Conservation (phyloP, 2,888 invertebrate species). For the Drosophila macrospina region DNA sequence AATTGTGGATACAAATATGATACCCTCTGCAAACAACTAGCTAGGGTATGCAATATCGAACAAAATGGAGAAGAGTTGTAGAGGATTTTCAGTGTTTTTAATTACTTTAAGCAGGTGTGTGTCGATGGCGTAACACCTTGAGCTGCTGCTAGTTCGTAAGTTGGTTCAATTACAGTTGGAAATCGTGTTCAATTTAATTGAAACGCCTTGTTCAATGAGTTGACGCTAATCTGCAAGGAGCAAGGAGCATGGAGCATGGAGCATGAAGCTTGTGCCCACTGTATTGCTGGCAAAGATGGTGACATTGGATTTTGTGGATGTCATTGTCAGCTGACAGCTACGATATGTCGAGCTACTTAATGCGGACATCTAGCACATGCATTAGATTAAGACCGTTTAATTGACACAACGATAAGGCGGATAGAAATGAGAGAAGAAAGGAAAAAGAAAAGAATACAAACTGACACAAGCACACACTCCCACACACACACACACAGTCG, state of each 20-base stretch:
- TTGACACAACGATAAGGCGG: conserved; percentile 70
- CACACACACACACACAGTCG: conserved; percentile 1
- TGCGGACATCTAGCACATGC: conserved; percentile 58
- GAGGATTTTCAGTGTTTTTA: conserved; percentile 1
- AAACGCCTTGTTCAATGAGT: conserved; percentile 20
- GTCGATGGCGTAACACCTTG: neutral
- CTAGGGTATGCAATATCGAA: too few species aligned
- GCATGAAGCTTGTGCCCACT: neutral
- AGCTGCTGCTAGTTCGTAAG: neutral
- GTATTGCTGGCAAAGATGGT: neutral
- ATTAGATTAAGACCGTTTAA: conserved; percentile 72
- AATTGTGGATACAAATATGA: too few species aligned
- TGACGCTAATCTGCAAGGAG: neutral
- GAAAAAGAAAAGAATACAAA: conserved; percentile 37
- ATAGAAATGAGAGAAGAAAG: conserved; percentile 18
- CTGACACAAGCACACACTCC: conserved; percentile 35
- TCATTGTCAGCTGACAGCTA: conserved; percentile 41
- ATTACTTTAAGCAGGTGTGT: conserved; percentile 3
- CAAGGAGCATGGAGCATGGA: neutral
- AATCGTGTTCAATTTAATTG: conserved; percentile 17
- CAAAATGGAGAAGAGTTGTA: too few species aligned
- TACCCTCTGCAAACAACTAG: too few species aligned
- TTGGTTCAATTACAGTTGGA: neutral
- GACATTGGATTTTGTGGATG: conserved; percentile 30
- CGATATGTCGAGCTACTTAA: conserved; percentile 54